Base-by-base conservation (phyloP, 2,797 vertebrate species). In the Buceros bicornis region DNA sequence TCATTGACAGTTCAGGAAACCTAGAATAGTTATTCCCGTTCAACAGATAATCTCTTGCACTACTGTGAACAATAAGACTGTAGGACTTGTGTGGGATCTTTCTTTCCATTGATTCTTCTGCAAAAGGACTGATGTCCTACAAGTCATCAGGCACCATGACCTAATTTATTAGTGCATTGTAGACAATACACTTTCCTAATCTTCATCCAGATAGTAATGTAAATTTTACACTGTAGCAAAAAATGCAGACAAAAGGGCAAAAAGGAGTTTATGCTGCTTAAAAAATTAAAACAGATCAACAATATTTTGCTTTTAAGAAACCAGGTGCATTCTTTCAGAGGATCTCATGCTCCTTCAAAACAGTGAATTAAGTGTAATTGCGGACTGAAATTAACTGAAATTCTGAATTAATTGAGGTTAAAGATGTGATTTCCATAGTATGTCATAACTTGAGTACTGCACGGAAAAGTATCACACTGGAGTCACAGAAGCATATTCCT, bases 61-160 rank as follows among this genome's bases (percentile, higher is more conserved):
- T 42, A 13, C 10, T 60, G 50, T 53, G 54, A 67, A 53, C 10
- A 54, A 4, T 16, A n/a, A 16, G 33, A 65, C 14, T 0, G 0
- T 2, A 50, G 26, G 57, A 76, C 1, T 5, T 58, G 8, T 50
- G 35, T 8, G 65, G 62, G 20, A 35, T 69, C 64, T 40, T 80
- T 69, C 64, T 40, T 80, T 69, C 42, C 31, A 31, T 19, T 57
- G 4, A 19, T 84, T 48, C 62, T 89, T 76, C 48, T 80, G 60
- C 8, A 31, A 84, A 83, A 37, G 33, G 6, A 69, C 3, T 28
- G 24, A 56, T 31, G 26, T 56, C 15, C 73, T 85, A 33, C 21
- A 91, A 77, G 24, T n/a, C 33, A 48, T 31, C 21, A 73, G 18
- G 16, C 67, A 37, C 13, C 25, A 48, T 13, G 20, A 37, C 7